A percentile compares a stretch with the other conserved stretches of the same genome.
phyloP scores from a whole-genome alignment of 2,797 vertebrate genomes.

The Peromyscus nudipes region DNA sequence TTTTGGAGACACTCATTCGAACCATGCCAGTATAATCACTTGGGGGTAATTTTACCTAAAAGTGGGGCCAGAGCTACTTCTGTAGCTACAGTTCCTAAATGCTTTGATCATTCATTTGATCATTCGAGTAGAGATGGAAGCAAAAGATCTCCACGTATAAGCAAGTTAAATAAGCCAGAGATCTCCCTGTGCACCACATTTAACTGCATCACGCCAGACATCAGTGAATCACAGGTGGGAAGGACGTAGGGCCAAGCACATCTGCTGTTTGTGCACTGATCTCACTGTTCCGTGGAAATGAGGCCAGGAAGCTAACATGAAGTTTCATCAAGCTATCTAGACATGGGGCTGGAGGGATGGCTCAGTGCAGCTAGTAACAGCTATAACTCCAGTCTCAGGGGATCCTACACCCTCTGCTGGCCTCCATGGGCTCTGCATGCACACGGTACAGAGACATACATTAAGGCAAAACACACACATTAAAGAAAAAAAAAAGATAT shows the following conservation, averaged over 20 bases:
- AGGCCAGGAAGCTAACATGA: conserved; percentile 50
- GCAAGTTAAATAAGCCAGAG: conserved; percentile 76
- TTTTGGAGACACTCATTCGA: not conserved
- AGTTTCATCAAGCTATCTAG: conserved; percentile 65
- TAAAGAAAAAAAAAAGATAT: not conserved
- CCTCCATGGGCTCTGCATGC: not conserved
- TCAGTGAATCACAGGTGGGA: conserved; percentile 77
- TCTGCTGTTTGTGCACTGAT: conserved; percentile 66
- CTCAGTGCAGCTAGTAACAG: not conserved
- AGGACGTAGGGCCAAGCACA: conserved; percentile 33
- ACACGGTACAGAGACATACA: not conserved
- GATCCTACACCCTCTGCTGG: not conserved
- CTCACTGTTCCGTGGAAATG: conserved; percentile 74
- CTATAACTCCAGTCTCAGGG: not conserved
- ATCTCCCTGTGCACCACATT: conserved; percentile 69
- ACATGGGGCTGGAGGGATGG: not conserved
- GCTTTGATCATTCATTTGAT: conserved; percentile 80
- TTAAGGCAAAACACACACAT: not conserved
- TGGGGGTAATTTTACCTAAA: conserved; percentile 78
- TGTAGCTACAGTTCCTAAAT: conserved; percentile 76
- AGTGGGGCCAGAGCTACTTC: conserved; percentile 80
- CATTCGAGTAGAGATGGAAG: conserved; percentile 85
- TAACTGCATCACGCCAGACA: conserved; percentile 71
- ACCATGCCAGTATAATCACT: conserved; percentile 23
- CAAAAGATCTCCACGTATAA: conserved; percentile 71